Percentiles rank a stretch among this genome's conserved stretches.
phyloP scores from a whole-genome alignment of 2,113 vertebrate species.

The Phodopus roborovskii region DNA sequence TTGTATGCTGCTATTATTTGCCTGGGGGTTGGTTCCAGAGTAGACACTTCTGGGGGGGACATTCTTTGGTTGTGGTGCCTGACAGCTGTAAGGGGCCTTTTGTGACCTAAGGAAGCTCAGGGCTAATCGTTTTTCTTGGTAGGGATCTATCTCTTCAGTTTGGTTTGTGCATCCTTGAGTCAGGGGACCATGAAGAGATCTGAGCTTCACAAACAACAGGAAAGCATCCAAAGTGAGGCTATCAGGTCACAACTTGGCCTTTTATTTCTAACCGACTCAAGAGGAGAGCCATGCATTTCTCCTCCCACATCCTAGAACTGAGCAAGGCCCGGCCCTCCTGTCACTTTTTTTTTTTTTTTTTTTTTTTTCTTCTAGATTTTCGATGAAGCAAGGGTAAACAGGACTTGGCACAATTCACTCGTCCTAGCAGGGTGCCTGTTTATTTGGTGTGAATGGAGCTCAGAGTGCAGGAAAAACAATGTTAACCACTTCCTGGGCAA shows the following conservation, averaged over 20 bases:
- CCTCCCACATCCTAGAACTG: conserved; percentile 31
- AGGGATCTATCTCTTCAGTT: neutral
- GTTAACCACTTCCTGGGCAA: neutral
- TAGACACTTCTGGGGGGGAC: neutral
- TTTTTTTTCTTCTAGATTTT: neutral
- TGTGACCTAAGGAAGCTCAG: neutral
- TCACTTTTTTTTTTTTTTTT: neutral
- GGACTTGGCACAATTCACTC: neutral
- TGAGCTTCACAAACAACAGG: neutral
- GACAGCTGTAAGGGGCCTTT: neutral
- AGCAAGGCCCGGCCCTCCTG: neutral
- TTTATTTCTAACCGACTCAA: neutral
- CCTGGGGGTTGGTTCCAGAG: neutral
- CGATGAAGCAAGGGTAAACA: neutral
- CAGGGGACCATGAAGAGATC: neutral
- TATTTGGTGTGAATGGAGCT: neutral
- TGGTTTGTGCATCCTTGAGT: neutral
- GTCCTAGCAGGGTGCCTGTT: neutral
- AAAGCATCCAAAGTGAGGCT: neutral
- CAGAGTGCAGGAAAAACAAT: neutral
- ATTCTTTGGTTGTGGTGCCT: neutral
- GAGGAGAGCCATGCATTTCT: neutral
- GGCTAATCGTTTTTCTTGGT: neutral
- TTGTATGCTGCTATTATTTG: neutral
- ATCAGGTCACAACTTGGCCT: neutral